Base-by-base conservation (phyloP, 1,140 invertebrate genomes). In the Matsumurasca onukii region DNA sequence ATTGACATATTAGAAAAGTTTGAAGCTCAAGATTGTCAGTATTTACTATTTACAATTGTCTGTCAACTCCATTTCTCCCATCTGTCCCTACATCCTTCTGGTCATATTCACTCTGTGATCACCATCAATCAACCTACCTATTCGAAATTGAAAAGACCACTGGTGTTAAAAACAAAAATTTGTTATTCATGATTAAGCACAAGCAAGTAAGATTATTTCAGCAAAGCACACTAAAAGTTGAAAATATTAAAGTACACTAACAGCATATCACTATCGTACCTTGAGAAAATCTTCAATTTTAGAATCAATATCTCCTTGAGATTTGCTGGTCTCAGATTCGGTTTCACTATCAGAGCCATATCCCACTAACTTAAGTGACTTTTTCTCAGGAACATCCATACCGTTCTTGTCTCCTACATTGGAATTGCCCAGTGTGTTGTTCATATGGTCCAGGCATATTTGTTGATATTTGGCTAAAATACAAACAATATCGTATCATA, bases 271-370 rank as follows among this genome's bases (percentile, higher is more conserved):
- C n/a, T 59, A 9, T 69, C 12, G 65, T 73, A 78, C 81, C 75
- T 81, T 82, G 0, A 82, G 66, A 69, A 83, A 83, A 73, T 82
- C 79, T 51, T 82, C 78, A 17, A 83, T 81, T 77, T 82, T 77
- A 24, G 80, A 77, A 49, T 82, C 77, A 22, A 82, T 73, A 31
- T 78, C 73, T 52, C 76, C 75, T 5, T 70, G 34, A 39, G 75
- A 70, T 15, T 73, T 69, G 39, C 74, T 75, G 2, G 74, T 62
- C 20, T 80, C 80, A 34, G n/a, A n/a, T n/a, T 81, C 80, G 1
- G 67, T 71, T 62, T 81, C 80, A 63, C 79, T 81, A 24, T 82
- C 49, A 13, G 39, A 68, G 3, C 22, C 31, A 31, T 59, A 64
- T n/a, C 48, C 49, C 57, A 31, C 27, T 24, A 65, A 31, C 31